These are phyloP conservation scores for Elephas maximus DNA, from an alignment of 2,113 vertebrate species.

Conservation along the genomic window DNA sequence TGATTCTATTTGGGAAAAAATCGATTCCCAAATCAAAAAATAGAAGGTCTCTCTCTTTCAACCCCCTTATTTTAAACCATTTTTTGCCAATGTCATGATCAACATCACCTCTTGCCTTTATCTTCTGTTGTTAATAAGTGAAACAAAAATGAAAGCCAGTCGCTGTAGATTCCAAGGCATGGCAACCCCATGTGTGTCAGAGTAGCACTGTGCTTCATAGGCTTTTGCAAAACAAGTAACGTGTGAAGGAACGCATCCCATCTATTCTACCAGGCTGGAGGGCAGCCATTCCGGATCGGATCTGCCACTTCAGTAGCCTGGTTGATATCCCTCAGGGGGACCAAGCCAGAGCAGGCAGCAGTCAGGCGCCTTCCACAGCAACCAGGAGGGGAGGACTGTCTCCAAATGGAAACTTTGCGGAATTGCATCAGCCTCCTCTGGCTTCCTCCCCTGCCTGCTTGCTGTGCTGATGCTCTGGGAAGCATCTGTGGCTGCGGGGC, in stretches of 20 bases:
- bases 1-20: background rate
- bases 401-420: background rate
- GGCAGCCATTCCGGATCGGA: background rate
- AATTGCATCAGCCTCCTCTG: background rate
- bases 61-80: background rate
- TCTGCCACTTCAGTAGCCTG: background rate
- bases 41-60: background rate
- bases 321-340: accelerated
- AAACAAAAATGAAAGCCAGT: too few species aligned
- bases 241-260: background rate
- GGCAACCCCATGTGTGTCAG: too few species aligned
- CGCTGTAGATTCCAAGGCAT: too few species aligned
- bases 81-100: too few species aligned
- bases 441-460: too few species aligned
- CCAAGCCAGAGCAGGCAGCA: accelerated
- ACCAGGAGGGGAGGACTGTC: accelerated
- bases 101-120: background rate
- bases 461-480: background rate
- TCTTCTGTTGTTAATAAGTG: background rate
- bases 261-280: accelerated
- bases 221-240: background rate
- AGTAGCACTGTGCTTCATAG: background rate
- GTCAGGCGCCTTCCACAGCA: background rate
- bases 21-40: background rate
- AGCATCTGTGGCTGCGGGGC: background rate